Base-by-base conservation (phyloP, 1,140 invertebrate species). In the Diprion similis region DNA sequence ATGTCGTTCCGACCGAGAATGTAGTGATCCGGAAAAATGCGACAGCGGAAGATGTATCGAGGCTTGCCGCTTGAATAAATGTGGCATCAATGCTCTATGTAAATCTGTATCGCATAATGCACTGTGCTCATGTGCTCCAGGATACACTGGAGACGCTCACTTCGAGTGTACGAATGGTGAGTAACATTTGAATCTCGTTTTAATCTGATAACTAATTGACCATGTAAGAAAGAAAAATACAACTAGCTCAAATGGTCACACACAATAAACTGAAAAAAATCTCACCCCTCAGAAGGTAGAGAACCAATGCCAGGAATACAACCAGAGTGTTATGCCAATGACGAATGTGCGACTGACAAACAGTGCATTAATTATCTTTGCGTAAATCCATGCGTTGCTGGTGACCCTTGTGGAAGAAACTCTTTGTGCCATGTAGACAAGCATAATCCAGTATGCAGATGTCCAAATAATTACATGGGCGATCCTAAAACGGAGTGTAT, bases 21-120 rank as follows among this genome's bases (percentile, higher is more conserved):
- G 96, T 80, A 80, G 86, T 8, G 90, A 92, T 71, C 87, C 89
- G 0, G 93, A 97, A 73, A 91, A 92, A 74, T 97, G 96, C 81
- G 85, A 92, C 0, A 86, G 91, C 59, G 94, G 94, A 75, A 91
- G 86, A n/a, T 97, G 96, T 79, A 84, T 94, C 7, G 92, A 95
- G 73, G 94, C 94, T 15, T 97, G 96, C 81, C 89, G 90, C 65
- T 87, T 93, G 13, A 92, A 94, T 71, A 88, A 90, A 6, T 98
- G 96, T 81, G 96, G 96, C 70, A 87, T 93, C 1, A 97, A 97
- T 80, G 95, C 96, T 8, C 90, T 95, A 75, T 98, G 96, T 78
- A 92, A 90, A 80, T 91, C 95, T 3, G 83, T 90, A 9, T 91
- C 92, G 76, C 95, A 97, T 82, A 90, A 91, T 73, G 93, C 93